Evolutionary conservation across 2,888 invertebrate species (phyloP), one percentile per base, ranked within the genome.

Genomic region (Drosophila helvetica): DNA sequence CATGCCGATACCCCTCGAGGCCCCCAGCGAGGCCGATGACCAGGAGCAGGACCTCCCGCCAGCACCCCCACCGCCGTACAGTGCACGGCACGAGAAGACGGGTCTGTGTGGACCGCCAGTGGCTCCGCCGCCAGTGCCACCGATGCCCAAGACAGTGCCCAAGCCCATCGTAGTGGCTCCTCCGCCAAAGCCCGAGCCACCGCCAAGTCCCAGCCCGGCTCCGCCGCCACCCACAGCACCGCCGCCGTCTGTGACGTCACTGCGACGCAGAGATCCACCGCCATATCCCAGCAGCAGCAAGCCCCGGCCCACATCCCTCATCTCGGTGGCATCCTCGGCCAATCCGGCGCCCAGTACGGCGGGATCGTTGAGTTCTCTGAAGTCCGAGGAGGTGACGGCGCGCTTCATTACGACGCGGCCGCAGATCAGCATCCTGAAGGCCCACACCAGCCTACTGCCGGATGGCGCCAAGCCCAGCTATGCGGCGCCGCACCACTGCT

Each of bases 361-460:
- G 9, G 90, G 90, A 10, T 90, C 91, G 1, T 88, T 91, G 69
- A 91, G 90, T 5, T 91, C 92, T 0, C 77, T 91, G 0, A 94
- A 94, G 79, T 93, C 93, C 1, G 95, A 95, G 91, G 96, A 96
- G 92, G 95, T 95, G 0, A 93, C 95, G 54, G 96, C 96, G 0
- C 93, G 96, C 74, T 95, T 96, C 76, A 96, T 96, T 42, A 96
- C 96, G 30, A 95, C 96, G 0, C 94, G 95, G 72, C 95, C 96
- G 0, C 95, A 96, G 91, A 95, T 95, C 61, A 96, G 94, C 89
- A 95, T 96, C 72, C 92, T 96, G 22, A 96, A 95, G 86, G 96
- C 96, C 10, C 96, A 96, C 90, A 94, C 96, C 0, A 95, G 95
- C 61, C 93, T 95, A 71, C 94, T 96, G 6, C 94, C 93, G 75